Evolutionary conservation across 2,797 vertebrate species (phyloP), one percentile per base, ranked within the genome.

Genomic region (Falco naumanni): DNA sequence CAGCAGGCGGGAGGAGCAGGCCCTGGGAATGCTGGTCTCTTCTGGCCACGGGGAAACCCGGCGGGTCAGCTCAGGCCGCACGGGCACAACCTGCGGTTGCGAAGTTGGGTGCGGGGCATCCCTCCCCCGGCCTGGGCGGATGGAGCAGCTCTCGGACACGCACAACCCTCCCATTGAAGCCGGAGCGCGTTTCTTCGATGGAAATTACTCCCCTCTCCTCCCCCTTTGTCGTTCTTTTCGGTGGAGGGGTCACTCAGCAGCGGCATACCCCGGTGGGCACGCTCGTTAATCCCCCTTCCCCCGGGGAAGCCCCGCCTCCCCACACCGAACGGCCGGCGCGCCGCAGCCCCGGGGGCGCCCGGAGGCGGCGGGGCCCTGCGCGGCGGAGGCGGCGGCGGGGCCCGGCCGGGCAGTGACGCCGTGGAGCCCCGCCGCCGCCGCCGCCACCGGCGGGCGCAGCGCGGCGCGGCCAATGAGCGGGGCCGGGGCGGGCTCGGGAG

Each of bases 391-490:
- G 22, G 29, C 64, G n/a, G 31, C n/a, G 34, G 41, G n/a, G 50
- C 33, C 22, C 19, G 14, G 29, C 11, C 41, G 59, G 34, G 48
- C 54, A 21, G 56, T 12, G 84, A n/a, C 33, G 45, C 50, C 21
- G 60, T 25, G 13, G 41, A 31, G 20, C 45, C 25, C 61, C 14
- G 53, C 70, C 63, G 21, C 43, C 48, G 29, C n/a, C 21, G 33
- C 45, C 10, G 60, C 72, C n/a, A n/a, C 63, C 34, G 26, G 18
- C 43, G 69, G 29, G 75, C 78, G 72, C 86, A 31, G 37, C 63
- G 79, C 83, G 17, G 43, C 37, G 72, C 94, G 94, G 68, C 97
- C 97, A 98, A 98, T 98, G 96, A 97, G 93, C 90, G 77, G 34
- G 56, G 50, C 74, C 21, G 69, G 96, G 98, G 97, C 96, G 97